Conservation (phyloP, 2,797 vertebrate species). For the Heterohyrax brucei region DNA sequence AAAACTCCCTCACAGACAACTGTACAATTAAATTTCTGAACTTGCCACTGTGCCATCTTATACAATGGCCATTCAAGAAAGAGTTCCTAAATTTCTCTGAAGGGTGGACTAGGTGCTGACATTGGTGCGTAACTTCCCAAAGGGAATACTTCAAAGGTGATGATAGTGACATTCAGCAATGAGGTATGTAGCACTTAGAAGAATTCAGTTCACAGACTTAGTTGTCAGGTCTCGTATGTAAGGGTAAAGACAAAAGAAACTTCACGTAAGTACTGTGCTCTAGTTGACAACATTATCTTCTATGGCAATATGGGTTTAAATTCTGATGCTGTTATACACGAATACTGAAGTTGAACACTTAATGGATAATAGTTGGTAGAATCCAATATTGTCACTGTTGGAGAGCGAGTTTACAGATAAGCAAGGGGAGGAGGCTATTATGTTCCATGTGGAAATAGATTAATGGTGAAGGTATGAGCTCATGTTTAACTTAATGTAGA, state of each 20-base stretch:
- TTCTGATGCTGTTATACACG: not conserved
- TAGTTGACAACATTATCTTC: not conserved
- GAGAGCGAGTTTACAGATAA: not conserved
- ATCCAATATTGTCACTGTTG: not conserved
- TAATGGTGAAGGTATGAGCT: not conserved
- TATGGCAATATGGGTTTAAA: not conserved
- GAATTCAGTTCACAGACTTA: too few species aligned
- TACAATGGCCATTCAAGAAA: too few species aligned
- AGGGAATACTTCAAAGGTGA: too few species aligned
- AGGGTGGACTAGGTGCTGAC: too few species aligned
- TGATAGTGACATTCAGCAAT: too few species aligned
- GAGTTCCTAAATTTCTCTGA: too few species aligned
- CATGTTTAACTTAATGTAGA: not conserved
- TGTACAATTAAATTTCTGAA: too few species aligned
- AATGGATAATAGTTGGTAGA: not conserved
- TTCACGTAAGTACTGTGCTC: not conserved
- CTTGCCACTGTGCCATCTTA: too few species aligned
- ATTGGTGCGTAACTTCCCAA: too few species aligned
- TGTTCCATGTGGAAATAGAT: not conserved
- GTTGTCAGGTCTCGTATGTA: not conserved
- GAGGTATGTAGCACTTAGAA: too few species aligned
- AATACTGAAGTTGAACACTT: not conserved
- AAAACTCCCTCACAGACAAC: too few species aligned
- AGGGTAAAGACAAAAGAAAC: conserved; percentile 14
- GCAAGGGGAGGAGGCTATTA: not conserved